These are phyloP conservation scores for Calliphora vicina DNA, from an alignment of 1,140 invertebrate genomes.

Conservation along the genomic window DNA sequence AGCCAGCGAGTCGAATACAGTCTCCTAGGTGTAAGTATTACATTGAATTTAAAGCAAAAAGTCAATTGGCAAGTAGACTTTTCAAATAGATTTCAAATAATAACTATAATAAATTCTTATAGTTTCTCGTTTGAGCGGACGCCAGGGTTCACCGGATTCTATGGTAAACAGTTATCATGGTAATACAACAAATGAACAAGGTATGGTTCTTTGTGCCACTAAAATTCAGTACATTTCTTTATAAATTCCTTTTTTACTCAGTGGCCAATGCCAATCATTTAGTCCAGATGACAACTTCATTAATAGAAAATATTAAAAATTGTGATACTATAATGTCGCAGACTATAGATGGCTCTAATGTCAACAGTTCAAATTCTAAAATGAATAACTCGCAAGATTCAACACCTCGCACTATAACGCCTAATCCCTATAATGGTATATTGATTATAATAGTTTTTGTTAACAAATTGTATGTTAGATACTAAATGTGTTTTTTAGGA, in stretches of 20 bases:
- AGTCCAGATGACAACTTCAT: constrained; percentile 66
- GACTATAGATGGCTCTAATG: constrained; percentile 67
- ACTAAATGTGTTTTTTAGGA: constrained; percentile 32
- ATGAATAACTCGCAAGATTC: constrained; percentile 60
- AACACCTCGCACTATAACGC: constrained; percentile 58
- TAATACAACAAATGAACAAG: constrained; percentile 53
- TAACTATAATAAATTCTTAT: not conserved
- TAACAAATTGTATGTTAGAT: not conserved
- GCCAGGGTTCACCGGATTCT: constrained; percentile 73
- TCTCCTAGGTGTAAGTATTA: constrained; percentile 57
- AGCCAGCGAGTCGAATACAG: constrained; percentile 60
- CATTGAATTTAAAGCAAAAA: no score
- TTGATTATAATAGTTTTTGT: not conserved
- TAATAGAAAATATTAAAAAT: constrained; percentile 62
- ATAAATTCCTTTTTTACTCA: constrained; percentile 22
- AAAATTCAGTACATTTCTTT: not conserved
- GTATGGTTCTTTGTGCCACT: constrained; percentile 25
- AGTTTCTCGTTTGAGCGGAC: constrained; percentile 65
- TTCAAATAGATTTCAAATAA: not conserved
- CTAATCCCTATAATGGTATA: constrained; percentile 61
- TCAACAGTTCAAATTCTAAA: constrained; percentile 54
- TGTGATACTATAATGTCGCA: constrained; percentile 69
- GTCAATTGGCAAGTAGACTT: no score
- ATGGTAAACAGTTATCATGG: constrained; percentile 75
- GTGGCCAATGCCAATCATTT: constrained; percentile 61